Evolutionary conservation across 1,140 invertebrate species (phyloP).

Genomic region (Drosophila littoralis): DNA sequence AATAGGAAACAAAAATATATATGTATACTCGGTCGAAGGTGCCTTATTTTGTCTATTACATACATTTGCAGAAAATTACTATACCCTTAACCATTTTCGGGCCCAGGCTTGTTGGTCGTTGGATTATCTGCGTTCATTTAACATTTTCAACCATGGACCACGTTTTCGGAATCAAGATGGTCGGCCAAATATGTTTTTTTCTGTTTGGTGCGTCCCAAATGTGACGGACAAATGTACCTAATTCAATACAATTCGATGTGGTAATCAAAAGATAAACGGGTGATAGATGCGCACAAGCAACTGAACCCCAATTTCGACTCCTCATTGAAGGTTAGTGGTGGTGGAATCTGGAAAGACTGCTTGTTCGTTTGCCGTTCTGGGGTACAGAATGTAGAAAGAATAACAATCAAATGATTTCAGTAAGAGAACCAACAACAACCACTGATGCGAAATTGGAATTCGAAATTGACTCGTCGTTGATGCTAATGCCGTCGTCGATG

Average conservation of each 20-base stretch:
- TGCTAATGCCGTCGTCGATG: conserved; percentile 12
- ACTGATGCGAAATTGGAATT: conserved; percentile 69
- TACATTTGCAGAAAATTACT: too few species aligned
- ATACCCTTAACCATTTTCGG: too few species aligned
- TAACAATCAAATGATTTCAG: conserved; percentile 77
- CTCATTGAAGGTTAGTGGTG: conserved; percentile 16
- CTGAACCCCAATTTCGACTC: conserved; percentile 34
- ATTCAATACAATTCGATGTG: conserved; percentile 77
- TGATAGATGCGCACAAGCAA: conserved; percentile 37
- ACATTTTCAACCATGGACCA: neutral
- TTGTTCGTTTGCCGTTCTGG: conserved; percentile 20
- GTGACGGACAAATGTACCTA: conserved; percentile 61
- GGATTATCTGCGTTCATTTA: neutral
- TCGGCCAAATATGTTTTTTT: neutral
- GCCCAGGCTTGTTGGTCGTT: neutral
- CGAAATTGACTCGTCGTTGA: conserved; percentile 73
- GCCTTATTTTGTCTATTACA: too few species aligned
- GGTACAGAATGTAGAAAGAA: conserved; percentile 67
- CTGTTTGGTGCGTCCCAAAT: conserved; percentile 22
- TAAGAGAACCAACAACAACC: conserved; percentile 42
- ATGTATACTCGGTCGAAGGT: too few species aligned
- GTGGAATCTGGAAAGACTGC: conserved; percentile 47
- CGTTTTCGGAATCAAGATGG: neutral
- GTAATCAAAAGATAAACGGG: conserved; percentile 75
- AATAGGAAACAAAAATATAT: too few species aligned